Conservation (phyloP, 2,888 invertebrate species). For the Andricus curvator region DNA sequence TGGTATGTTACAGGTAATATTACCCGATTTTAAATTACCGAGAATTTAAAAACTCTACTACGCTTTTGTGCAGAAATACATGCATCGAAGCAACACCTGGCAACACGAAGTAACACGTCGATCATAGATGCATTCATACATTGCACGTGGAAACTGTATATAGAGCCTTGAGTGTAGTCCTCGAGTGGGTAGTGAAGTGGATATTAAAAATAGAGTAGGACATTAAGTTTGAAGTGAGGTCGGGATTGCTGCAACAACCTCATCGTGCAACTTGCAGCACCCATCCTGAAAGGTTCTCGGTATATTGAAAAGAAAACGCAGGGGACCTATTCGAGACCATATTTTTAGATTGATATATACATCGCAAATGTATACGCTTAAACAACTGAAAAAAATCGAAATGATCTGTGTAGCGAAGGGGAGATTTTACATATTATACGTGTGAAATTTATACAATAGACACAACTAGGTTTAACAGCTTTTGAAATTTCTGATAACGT, state of each 20-base stretch:
- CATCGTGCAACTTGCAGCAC: slow-evolving; percentile 8
- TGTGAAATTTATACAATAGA: neutral
- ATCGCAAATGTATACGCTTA: slow-evolving; percentile 37
- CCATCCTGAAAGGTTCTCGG: slow-evolving; percentile 37
- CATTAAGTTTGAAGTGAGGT: slow-evolving; percentile 2
- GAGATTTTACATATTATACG: neutral
- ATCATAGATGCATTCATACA: neutral
- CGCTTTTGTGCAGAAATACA: slow-evolving; percentile 11
- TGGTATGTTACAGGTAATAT: too few species aligned
- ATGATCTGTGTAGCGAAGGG: neutral
- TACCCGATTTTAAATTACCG: too few species aligned
- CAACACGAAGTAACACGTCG: neutral
- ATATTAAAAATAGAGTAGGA: slow-evolving; percentile 53
- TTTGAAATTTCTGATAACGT: too few species aligned
- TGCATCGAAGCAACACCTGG: slow-evolving; percentile 6
- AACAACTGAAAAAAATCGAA: neutral
- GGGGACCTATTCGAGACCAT: neutral
- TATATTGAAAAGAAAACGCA: slow-evolving; percentile 12
- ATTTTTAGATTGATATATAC: slow-evolving; percentile 37
- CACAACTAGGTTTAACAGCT: neutral
- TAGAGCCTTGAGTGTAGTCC: slow-evolving; percentile 41
- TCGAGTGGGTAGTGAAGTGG: slow-evolving; percentile 45
- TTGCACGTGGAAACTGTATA: neutral
- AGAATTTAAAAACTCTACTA: too few species aligned
- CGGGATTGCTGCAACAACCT: slow-evolving; percentile 18